A percentile compares a stretch with the other conserved stretches of the same genome.
phyloP scores from a whole-genome alignment of 2,888 invertebrate genomes.

The Automeris io region DNA sequence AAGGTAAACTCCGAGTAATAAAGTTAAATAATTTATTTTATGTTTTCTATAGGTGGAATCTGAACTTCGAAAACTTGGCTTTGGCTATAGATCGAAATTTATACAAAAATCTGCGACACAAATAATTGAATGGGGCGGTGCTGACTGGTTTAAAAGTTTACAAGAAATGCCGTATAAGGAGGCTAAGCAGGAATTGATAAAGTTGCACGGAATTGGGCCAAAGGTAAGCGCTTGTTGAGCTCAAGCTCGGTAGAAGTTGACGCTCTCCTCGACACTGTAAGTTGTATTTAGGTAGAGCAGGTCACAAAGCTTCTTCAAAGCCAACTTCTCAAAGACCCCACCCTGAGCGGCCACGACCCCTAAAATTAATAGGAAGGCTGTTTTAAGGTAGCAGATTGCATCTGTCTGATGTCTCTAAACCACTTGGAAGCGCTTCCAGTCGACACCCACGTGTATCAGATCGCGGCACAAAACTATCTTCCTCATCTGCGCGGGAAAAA shows the following conservation, averaged over 20 bases:
- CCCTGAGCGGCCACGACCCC: too few relatives aligned
- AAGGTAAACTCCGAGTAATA: too few relatives aligned
- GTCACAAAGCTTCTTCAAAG: too few relatives aligned
- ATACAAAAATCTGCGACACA: conserved; percentile 85
- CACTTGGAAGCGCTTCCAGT: conserved; percentile 94
- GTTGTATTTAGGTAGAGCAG: too few relatives aligned
- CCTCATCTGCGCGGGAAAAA: conserved; percentile 85
- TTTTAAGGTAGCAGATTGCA: conserved; percentile 94
- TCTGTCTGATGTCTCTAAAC: conserved; percentile 96
- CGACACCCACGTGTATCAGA: conserved; percentile 97
- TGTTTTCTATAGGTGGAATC: conserved; percentile 81
- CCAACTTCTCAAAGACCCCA: too few relatives aligned
- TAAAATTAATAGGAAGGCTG: too few relatives aligned
- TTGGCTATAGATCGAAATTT: conserved; percentile 93
- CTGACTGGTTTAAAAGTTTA: conserved; percentile 84
- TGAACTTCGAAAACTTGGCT: conserved; percentile 83
- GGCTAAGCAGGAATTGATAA: conserved; percentile 84
- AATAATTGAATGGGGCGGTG: conserved; percentile 82
- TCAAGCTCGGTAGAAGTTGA: too few relatives aligned
- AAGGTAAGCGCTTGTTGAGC: too few relatives aligned
- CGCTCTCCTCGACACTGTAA: too few relatives aligned
- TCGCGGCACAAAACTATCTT: conserved; percentile 88
- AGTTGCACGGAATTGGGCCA: conserved; percentile 92
- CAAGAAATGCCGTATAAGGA: conserved; percentile 82
- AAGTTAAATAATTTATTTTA: too few relatives aligned